Conservation (phyloP, 2,888 invertebrate genomes). For the Nymphalis c-album region DNA sequence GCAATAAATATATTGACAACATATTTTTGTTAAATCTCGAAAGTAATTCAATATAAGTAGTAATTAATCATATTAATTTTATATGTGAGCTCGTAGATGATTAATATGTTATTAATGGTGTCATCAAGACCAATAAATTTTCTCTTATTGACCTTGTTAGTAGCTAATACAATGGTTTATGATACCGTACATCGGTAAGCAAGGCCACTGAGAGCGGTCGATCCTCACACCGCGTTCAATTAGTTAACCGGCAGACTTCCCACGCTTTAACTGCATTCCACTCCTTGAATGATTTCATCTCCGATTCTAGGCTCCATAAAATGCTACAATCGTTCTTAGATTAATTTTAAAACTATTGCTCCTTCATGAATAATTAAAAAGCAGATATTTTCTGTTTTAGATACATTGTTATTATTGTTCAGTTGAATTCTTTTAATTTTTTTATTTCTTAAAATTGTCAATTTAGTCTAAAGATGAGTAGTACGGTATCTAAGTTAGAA, state of each 20-base stretch:
- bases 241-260: slow-evolving; percentile 70
- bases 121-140: slow-evolving; percentile 29
- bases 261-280: slow-evolving; percentile 58
- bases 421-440: no score
- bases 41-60: no score
- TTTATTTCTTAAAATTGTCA: no score
- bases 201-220: slow-evolving; percentile 53
- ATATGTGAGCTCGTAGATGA: neutral
- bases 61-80: neutral
- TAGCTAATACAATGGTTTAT: slow-evolving; percentile 42
- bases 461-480: no score
- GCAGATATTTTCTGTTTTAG: no score
- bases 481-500: no score
- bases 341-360: neutral
- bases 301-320: slow-evolving; percentile 34
- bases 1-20: no score
- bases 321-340: neutral
- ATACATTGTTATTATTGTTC: no score
- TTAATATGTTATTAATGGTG: neutral
- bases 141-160: slow-evolving; percentile 28
- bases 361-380: no score
- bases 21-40: no score
- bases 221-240: slow-evolving; percentile 61
- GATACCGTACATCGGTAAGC: slow-evolving; percentile 55
- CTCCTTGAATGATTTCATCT: slow-evolving; percentile 43